These are phyloP conservation scores for Hystrix brachyura DNA, from an alignment of 2,113 vertebrate genomes.

Conservation along the genomic window DNA sequence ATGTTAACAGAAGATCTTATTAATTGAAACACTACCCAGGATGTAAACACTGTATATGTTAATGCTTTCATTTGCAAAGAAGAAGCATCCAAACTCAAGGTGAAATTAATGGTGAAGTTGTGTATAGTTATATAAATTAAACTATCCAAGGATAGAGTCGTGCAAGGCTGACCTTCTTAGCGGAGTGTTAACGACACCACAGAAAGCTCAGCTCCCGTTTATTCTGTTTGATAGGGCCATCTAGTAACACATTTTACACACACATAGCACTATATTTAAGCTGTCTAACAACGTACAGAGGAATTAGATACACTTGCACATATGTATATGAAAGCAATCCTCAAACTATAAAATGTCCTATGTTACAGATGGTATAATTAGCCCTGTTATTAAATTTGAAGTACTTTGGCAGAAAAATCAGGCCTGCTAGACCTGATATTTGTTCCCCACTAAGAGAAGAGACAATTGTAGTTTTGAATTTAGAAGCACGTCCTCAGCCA, in stretches of 20 bases:
- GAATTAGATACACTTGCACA: background rate
- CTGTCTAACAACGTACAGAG: background rate
- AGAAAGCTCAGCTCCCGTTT: background rate
- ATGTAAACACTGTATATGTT: background rate
- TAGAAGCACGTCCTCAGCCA: background rate
- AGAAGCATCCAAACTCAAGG: background rate
- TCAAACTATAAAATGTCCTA: background rate
- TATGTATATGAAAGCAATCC: background rate
- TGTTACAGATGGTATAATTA: background rate
- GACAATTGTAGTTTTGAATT: slow-evolving; percentile 23
- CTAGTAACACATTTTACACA: background rate
- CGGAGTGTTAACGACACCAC: background rate
- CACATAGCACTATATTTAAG: background rate
- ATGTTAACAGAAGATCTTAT: background rate
- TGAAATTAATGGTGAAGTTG: background rate
- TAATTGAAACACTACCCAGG: background rate
- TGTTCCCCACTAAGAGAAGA: background rate
- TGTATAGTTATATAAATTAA: background rate
- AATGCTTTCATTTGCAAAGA: background rate
- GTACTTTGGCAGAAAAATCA: slow-evolving; percentile 64
- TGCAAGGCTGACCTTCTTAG: background rate
- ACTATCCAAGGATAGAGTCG: background rate
- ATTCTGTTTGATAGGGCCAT: background rate
- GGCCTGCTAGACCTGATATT: background rate
- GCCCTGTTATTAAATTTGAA: slow-evolving; percentile 16